Conservation (phyloP, 2,797 vertebrate genomes). For the Periparus ater region DNA sequence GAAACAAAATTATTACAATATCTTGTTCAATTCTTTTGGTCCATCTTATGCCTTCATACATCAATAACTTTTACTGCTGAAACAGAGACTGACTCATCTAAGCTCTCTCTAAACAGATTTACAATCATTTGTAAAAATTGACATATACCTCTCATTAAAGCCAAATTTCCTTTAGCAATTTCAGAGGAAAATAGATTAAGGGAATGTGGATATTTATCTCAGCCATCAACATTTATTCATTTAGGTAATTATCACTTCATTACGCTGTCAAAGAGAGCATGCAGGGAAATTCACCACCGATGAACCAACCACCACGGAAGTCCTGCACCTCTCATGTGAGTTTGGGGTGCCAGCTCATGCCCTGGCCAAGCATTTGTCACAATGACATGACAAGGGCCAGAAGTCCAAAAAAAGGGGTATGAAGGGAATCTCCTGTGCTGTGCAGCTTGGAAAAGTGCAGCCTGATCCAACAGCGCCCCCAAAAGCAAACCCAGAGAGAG, state of each 20-base stretch:
- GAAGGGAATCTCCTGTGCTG: neutral
- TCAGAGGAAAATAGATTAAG: constrained; percentile 77
- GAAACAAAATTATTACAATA: constrained; percentile 74
- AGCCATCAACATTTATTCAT: constrained; percentile 81
- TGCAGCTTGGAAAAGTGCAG: neutral
- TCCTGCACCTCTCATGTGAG: constrained; percentile 33
- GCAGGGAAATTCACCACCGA: constrained; percentile 50
- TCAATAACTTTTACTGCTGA: constrained; percentile 69
- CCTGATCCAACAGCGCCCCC: constrained; percentile 80
- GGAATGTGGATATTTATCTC: constrained; percentile 77
- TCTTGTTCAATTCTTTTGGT: constrained; percentile 31
- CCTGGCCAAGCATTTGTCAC: constrained; percentile 57
- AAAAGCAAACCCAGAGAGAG: constrained; percentile 58
- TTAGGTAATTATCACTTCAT: constrained; percentile 83
- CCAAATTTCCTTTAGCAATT: constrained; percentile 81
- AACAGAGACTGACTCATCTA: constrained; percentile 47
- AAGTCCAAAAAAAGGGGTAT: constrained; percentile 35
- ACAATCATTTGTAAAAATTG: constrained; percentile 71
- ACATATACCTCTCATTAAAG: constrained; percentile 77
- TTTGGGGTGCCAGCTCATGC: constrained; percentile 35
- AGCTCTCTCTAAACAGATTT: constrained; percentile 73
- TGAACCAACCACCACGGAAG: constrained; percentile 46
- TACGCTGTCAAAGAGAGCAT: constrained; percentile 68
- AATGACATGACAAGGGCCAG: constrained; percentile 40
- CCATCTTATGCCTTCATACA: constrained; percentile 67